phyloP scores from a whole-genome alignment of 2,888 invertebrate species.

The Lasioglossum oenotherae region DNA sequence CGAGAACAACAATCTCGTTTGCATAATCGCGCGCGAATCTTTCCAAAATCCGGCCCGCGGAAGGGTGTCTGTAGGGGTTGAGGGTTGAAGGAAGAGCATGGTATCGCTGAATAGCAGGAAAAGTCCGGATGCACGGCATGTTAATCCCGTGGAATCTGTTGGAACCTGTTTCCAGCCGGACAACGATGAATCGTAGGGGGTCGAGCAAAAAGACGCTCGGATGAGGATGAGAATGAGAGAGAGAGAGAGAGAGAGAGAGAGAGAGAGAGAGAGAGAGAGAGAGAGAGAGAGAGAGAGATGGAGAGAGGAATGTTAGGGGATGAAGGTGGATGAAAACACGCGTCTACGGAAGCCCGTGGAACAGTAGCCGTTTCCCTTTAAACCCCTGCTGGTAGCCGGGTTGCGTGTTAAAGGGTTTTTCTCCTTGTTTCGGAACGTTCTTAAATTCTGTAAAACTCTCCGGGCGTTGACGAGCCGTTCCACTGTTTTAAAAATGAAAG shows the following conservation, averaged over 20 bases:
- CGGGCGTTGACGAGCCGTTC: slow-evolving; percentile 55
- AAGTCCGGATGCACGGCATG: slow-evolving; percentile 6
- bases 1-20: slow-evolving; percentile 30
- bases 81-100: background rate
- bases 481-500: slow-evolving; percentile 65
- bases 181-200: slow-evolving; percentile 10
- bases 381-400: slow-evolving; percentile 46
- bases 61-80: background rate
- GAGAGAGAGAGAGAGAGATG: background rate
- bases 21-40: slow-evolving; percentile 43
- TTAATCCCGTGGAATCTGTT: slow-evolving; percentile 33
- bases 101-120: slow-evolving; percentile 11
- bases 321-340: slow-evolving; percentile 3
- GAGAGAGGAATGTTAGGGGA: background rate
- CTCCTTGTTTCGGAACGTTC: slow-evolving; percentile 56
- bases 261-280: background rate
- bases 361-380: slow-evolving; percentile 56
- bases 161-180: slow-evolving; percentile 2
- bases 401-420: slow-evolving; percentile 67
- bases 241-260: background rate
- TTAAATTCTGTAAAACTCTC: slow-evolving; percentile 64
- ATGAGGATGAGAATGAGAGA: background rate
- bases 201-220: background rate
- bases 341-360: slow-evolving; percentile 7
- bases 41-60: background rate